Evolutionary conservation across 2,888 invertebrate species (phyloP).

Genomic region (Pterostichus niger): DNA sequence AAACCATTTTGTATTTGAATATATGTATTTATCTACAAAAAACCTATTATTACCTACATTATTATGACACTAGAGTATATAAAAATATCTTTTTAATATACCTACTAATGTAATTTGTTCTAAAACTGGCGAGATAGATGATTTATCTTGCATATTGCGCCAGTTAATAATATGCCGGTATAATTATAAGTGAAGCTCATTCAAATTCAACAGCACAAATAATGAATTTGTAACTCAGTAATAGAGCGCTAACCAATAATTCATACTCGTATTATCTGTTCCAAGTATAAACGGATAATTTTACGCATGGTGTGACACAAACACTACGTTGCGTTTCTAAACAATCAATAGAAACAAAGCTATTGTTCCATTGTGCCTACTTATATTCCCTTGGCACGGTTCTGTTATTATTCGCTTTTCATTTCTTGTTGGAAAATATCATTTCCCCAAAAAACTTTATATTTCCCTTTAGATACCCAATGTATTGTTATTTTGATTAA

Average conservation of each 20-base stretch:
- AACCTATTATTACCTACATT: no score
- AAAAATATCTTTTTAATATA: no score
- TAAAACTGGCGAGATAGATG: not conserved
- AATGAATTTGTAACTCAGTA: slow-evolving; percentile 49
- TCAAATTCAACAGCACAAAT: slow-evolving; percentile 26
- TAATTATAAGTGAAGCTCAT: slow-evolving; percentile 31
- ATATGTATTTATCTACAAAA: no score
- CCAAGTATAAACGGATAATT: slow-evolving; percentile 41
- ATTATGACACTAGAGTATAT: no score
- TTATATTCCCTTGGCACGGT: not conserved
- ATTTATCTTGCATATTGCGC: not conserved
- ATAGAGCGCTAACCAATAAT: slow-evolving; percentile 33
- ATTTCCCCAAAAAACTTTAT: slow-evolving; percentile 10
- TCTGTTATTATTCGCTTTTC: not conserved
- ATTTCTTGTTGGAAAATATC: slow-evolving; percentile 18
- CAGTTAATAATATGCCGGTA: slow-evolving; percentile 26
- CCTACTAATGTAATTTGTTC: no score
- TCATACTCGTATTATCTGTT: slow-evolving; percentile 51
- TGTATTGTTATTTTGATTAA: slow-evolving; percentile 18
- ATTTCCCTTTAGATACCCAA: not conserved
- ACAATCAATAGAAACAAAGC: slow-evolving; percentile 39
- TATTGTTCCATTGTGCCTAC: slow-evolving; percentile 31
- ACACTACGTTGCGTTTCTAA: slow-evolving; percentile 26
- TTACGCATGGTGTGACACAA: slow-evolving; percentile 21
- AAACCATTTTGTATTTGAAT: no score